These are phyloP conservation scores for Leptopilina drosophilae DNA, from an alignment of 2,888 invertebrate genomes.

Conservation along the genomic window DNA sequence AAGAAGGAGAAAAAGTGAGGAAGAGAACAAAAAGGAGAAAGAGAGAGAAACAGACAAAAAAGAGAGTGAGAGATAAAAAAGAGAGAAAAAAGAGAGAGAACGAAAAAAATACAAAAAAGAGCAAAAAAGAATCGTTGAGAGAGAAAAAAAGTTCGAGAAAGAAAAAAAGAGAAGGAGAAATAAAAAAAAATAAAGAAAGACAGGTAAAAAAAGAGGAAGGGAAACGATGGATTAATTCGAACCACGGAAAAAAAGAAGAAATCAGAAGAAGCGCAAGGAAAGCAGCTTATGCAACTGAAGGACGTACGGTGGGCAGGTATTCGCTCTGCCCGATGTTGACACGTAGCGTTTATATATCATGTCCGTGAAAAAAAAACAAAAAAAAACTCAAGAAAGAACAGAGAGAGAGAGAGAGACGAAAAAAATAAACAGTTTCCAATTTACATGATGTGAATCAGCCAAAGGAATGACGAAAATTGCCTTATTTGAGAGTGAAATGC, in stretches of 20 bases:
- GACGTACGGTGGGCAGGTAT: constrained; percentile 58
- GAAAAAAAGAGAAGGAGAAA: too few species aligned
- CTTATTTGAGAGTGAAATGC: not conserved
- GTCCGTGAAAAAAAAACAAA: constrained; percentile 37
- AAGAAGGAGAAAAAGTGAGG: too few species aligned
- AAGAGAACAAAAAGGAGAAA: too few species aligned
- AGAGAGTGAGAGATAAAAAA: too few species aligned
- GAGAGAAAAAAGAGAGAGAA: too few species aligned
- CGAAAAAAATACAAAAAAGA: too few species aligned
- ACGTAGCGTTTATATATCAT: constrained; percentile 66
- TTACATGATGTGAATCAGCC: constrained; percentile 41
- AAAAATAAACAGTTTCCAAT: constrained; percentile 35
- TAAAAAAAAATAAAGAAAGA: too few species aligned
- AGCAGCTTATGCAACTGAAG: constrained; percentile 58
- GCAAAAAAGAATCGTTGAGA: too few species aligned
- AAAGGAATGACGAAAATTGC: constrained; percentile 21
- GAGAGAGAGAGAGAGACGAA: constrained; percentile 37
- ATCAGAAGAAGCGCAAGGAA: constrained; percentile 29
- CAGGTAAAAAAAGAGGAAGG: constrained; percentile 29
- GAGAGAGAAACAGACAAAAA: too few species aligned
- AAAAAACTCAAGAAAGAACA: too few species aligned
- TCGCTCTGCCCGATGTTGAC: constrained; percentile 63
- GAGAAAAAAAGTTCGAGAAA: too few species aligned
- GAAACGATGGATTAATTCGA: not conserved
- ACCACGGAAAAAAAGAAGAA: not conserved